Evolutionary conservation across 2,797 vertebrate species (phyloP), one percentile per base, ranked within the genome.

Genomic region (Protosalanx chinensis): DNA sequence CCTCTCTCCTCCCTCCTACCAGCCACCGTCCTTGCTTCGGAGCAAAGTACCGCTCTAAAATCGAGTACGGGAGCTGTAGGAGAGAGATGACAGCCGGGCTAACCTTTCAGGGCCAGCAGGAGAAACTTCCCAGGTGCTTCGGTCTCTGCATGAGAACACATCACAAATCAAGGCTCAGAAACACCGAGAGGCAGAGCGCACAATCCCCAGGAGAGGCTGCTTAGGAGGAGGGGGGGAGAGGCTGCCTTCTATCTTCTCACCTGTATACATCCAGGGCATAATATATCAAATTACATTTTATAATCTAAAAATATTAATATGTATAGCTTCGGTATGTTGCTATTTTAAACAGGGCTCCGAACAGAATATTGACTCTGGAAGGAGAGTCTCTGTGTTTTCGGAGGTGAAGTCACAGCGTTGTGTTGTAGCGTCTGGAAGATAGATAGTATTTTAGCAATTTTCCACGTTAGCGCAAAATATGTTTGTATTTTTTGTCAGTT

Each of bases 161-260:
- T 72, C 68, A 71, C 79, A 77, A 88, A 86, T 87, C 64, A 83
- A 76, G 89, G 83, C 53, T 30, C 75, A 80, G 81, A 81, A 87
- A 78, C 57, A 83, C 70, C 78, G 81, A 74, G 46, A 88, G 77
- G 81, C 51, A 13, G 4, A 13, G 49, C 35, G 49, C 35, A 51
- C 2, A 29, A 67, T 58, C 18, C 53, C 67, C 69, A 57, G 67
- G 67, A 12, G 79, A 76, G 72, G 27, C 46, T 10, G 12, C 57
- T 59, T 12, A 30, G 68, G 30, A 46, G 20, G 57, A n/a, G 20
- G 33, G 65, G 61, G 64, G 67, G 46, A 67, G 60, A 70, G 57
- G 62, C 33, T 71, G 27, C 57, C 64, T 30, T 35, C 56, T 72
- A 68, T 67, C 76, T 70, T 76, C 67, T 79, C 74, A 58, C 76